Conservation (phyloP, 2,797 vertebrate genomes). For the Syndactyla subalaris region DNA sequence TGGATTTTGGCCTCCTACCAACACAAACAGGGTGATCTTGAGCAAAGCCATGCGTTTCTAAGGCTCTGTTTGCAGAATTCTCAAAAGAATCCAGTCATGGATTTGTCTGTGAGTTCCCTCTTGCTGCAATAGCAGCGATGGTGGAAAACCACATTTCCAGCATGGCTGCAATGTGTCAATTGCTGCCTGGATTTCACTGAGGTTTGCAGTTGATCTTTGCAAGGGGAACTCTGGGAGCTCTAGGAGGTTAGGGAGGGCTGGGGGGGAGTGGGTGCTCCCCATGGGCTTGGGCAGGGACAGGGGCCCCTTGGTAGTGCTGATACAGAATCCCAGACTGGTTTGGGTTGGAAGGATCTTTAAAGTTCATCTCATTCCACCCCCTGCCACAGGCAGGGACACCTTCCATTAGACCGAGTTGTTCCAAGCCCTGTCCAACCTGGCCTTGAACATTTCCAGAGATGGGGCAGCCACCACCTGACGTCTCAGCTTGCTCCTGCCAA, state of each 20-base stretch:
- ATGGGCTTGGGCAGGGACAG: background rate
- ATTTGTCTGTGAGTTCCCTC: constrained; percentile 36
- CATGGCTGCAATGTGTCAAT: background rate
- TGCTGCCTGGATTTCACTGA: background rate
- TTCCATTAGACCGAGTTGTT: background rate
- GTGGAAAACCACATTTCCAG: constrained; percentile 10
- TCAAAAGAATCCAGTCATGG: background rate
- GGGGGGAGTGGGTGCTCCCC: background rate
- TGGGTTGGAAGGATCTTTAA: background rate
- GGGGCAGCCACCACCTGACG: background rate
- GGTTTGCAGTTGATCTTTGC: background rate
- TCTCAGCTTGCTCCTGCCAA: background rate
- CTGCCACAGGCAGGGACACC: no score
- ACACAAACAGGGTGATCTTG: constrained; percentile 66
- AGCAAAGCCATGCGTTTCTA: constrained; percentile 59
- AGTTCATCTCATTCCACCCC: background rate
- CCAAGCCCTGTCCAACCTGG: background rate
- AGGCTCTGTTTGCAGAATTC: constrained; percentile 56
- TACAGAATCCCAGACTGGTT: background rate
- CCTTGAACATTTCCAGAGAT: background rate
- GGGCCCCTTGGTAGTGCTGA: rapidly evolving
- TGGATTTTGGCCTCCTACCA: constrained; percentile 59
- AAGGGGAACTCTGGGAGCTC: background rate
- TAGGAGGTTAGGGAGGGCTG: background rate
- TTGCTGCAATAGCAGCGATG: background rate